Conservation (phyloP, 2,797 vertebrate species). For the Sebastes minor region DNA sequence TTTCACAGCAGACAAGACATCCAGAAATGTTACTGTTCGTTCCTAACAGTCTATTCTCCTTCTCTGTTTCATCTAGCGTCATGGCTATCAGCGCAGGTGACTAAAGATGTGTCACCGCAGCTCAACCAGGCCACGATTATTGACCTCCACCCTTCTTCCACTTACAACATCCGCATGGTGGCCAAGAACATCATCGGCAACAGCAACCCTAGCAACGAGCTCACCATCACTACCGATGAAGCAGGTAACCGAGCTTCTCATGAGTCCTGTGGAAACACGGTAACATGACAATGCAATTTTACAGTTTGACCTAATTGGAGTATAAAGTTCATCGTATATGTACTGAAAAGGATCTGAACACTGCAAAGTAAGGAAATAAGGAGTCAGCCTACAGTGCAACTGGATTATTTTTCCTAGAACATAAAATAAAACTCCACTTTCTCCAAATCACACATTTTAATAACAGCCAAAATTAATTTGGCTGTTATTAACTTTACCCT, state of each 20-base stretch:
- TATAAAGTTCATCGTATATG: neutral
- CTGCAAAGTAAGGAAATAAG: neutral
- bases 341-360: neutral
- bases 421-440: neutral
- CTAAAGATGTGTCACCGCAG: slow-evolving; percentile 98
- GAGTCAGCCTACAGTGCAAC: neutral
- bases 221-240: slow-evolving; percentile 98
- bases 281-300: neutral
- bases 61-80: slow-evolving; percentile 83
- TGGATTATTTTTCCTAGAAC: neutral
- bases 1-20: neutral
- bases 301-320: neutral
- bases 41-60: neutral
- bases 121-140: slow-evolving; percentile 99
- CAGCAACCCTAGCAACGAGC: slow-evolving; percentile 98
- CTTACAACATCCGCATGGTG: slow-evolving; percentile 99
- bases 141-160: slow-evolving; percentile 97
- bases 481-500: neutral
- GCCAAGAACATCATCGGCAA: slow-evolving; percentile 99
- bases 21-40: neutral
- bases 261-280: neutral
- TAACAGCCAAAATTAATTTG: neutral
- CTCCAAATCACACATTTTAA: neutral
- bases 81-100: slow-evolving; percentile 97
- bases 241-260: slow-evolving; percentile 83